phyloP scores from a whole-genome alignment of 2,113 vertebrate species.

The Paradisaea rubra region DNA sequence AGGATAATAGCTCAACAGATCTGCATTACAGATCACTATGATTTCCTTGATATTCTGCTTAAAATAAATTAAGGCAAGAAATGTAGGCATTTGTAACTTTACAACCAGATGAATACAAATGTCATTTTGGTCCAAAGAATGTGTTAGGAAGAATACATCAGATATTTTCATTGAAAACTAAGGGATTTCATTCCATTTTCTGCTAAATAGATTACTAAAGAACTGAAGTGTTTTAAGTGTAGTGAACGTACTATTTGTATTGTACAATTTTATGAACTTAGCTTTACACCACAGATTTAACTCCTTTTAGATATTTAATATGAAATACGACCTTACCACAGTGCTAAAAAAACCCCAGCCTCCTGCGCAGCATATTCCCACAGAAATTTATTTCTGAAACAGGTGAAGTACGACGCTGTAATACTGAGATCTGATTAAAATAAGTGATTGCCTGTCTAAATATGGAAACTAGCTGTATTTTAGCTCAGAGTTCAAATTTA shows the following conservation, averaged over 20 bases:
- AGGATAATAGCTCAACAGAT: not conserved
- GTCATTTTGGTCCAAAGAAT: conserved; percentile 8
- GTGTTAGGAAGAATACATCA: not conserved
- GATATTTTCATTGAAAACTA: conserved; percentile 4
- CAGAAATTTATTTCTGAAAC: conserved; percentile 27
- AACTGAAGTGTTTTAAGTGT: not conserved
- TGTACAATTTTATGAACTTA: not conserved
- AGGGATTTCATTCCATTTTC: not conserved
- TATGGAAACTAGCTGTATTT: conserved; percentile 5
- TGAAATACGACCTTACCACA: not conserved
- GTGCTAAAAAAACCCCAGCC: not conserved
- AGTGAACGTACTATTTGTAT: not conserved
- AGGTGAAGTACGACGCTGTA: not conserved
- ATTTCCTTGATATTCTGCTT: not conserved
- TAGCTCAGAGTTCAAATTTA: not conserved
- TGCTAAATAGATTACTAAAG: not conserved
- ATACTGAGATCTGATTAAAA: conserved; percentile 15
- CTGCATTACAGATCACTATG: not conserved
- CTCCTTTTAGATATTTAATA: not conserved
- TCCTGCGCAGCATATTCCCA: not conserved
- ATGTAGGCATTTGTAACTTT: not conserved
- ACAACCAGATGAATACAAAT: not conserved
- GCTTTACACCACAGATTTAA: not conserved
- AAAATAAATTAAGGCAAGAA: conserved; percentile 17
- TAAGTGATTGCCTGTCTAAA: conserved; percentile 13